phyloP scores from a whole-genome alignment of 2,113 vertebrate species.

The Chauna torquata region DNA sequence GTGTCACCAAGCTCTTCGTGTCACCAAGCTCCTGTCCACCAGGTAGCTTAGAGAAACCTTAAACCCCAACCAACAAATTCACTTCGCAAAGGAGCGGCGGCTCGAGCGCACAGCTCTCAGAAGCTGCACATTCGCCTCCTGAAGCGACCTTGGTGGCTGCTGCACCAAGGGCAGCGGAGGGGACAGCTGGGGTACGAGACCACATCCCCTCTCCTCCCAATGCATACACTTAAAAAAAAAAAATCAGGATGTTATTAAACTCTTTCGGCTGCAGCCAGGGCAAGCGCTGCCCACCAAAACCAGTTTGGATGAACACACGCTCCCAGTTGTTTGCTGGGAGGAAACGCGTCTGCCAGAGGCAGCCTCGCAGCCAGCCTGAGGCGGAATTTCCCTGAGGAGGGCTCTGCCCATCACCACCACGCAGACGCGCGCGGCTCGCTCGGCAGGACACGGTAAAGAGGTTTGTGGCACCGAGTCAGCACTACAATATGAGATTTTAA shows the following conservation, averaged over 20 bases:
- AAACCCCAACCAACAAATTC: neutral
- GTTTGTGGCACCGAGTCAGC: neutral
- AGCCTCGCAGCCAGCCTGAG: neutral
- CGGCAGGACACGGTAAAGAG: neutral
- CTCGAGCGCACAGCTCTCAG: neutral
- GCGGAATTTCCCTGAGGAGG: neutral
- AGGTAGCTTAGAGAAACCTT: neutral
- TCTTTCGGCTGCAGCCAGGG: neutral
- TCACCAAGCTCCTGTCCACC: neutral
- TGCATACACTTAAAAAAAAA: neutral
- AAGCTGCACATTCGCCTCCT: neutral
- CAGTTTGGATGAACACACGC: fast-evolving
- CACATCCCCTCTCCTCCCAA: too few relatives aligned
- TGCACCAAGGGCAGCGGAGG: neutral
- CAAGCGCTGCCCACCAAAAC: neutral
- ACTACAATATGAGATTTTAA: neutral
- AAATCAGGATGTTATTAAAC: neutral
- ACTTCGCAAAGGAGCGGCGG: fast-evolving
- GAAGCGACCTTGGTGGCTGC: too few relatives aligned
- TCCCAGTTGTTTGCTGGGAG: neutral
- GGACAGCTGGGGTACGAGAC: too few relatives aligned
- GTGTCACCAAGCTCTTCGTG: neutral
- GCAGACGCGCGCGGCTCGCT: fast-evolving
- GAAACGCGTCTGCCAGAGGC: neutral
- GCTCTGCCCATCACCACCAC: neutral